Conservation (phyloP, 2,888 invertebrate genomes). For the Xestia xanthographa region DNA sequence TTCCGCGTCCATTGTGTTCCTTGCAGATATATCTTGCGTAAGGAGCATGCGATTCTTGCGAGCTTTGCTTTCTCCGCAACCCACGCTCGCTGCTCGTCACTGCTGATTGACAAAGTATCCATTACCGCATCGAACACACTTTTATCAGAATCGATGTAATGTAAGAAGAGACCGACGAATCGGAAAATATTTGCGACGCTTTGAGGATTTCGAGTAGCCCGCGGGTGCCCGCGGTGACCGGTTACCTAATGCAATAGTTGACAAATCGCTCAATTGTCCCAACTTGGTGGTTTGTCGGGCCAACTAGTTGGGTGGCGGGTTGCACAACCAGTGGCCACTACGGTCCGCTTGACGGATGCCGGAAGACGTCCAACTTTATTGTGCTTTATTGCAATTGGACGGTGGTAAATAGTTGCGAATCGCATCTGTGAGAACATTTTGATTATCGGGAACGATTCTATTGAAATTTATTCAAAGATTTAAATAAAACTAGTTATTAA, state of each 20-base stretch:
- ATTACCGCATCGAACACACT: conserved; percentile 80
- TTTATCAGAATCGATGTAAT: conserved; percentile 78
- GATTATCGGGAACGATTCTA: conserved; percentile 71
- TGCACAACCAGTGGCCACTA: conserved; percentile 81
- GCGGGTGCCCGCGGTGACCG: conserved; percentile 80
- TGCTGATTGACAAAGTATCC: conserved; percentile 83
- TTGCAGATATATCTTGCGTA: conserved; percentile 89
- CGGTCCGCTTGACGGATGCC: conserved; percentile 84
- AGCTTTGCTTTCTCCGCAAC: conserved; percentile 79
- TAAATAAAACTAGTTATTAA: conserved; percentile 55
- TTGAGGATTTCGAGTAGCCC: conserved; percentile 76
- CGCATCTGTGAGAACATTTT: conserved; percentile 75
- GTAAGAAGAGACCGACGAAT: conserved; percentile 79
- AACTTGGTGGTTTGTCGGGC: conserved; percentile 78
- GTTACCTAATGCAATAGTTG: conserved; percentile 86
- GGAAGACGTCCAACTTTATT: conserved; percentile 86
- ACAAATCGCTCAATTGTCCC: conserved; percentile 90
- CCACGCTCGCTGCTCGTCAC: conserved; percentile 83
- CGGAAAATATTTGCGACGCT: conserved; percentile 68
- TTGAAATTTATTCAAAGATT: conserved; percentile 65
- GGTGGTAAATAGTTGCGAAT: conserved; percentile 79
- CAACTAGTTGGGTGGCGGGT: conserved; percentile 85
- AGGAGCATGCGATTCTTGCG: conserved; percentile 83
- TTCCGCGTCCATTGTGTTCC: conserved; percentile 88
- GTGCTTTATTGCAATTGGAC: conserved; percentile 85